Evolutionary conservation across 1,140 invertebrate genomes (phyloP), one percentile per base, ranked within the genome.

Genomic region (Pseudoatta argentina): DNA sequence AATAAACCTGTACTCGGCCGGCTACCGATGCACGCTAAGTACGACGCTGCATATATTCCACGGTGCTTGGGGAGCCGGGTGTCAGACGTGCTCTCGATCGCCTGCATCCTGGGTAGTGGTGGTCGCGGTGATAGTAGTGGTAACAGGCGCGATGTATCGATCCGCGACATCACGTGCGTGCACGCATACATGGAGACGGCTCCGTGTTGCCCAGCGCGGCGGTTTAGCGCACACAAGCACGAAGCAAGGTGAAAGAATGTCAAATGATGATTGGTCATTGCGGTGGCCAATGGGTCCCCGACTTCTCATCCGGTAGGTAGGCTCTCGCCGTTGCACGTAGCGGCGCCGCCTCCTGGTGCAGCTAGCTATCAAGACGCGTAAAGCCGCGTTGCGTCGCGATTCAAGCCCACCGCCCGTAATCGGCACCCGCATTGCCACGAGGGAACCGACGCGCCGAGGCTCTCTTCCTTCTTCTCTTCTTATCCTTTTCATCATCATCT

Each of bases 241-340:
- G 82, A 83, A 87, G 88, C 89, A 88, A 90, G 87, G 92, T 91
- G 92, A 94, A 94, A 93, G 94, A 94, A 94, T 94, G 93, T 94
- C 93, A 94, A 94, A 94, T 94, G 94, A 95, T 94, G 94, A 95
- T 95, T 95, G 94, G 94, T 94, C 93, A 94, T 94, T 91, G 93
- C 92, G 88, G 91, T 92, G 93, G 93, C 94, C 94, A 95, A 94
- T 95, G 91, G 89, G 92, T 94, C 93, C 91, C 89, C 91, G 88
- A 87, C 92, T 91, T 78, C 85, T 86, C 88, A 86, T 87, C 90
- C 59, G 91, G 90, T 92, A 92, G 93, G 93, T 92, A 93, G 93
- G 91, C 86, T 77, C 86, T 86, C 75, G 88, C 86, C 87, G 89
- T 85, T 91, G 87, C 86, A 79, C 76, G 87, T 89, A 88, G 81